Conservation (phyloP, 2,113 vertebrate species). For the Melanerpes formicivorus region DNA sequence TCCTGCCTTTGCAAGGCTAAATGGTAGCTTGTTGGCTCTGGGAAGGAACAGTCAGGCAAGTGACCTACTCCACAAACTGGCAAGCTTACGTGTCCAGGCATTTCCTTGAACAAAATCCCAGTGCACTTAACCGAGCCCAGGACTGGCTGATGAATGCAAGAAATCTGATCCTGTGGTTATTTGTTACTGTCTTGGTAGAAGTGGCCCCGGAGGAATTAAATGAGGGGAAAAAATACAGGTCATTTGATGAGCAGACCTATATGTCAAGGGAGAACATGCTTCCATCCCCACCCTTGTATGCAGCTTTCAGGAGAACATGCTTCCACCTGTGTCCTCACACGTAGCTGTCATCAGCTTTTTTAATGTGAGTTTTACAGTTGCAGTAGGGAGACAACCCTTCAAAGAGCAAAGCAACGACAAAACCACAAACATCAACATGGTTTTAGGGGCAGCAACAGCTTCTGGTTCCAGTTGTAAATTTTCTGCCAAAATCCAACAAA, state of each 20-base stretch:
- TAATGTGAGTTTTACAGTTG: neutral
- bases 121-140: neutral
- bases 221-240: neutral
- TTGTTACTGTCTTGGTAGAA: neutral
- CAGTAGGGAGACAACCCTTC: neutral
- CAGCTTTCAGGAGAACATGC: neutral
- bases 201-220: neutral
- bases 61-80: neutral
- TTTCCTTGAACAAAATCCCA: neutral
- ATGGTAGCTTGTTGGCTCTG: neutral
- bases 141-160: neutral
- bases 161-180: neutral
- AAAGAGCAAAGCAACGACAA: neutral
- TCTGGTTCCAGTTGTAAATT: neutral
- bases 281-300: neutral
- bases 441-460: neutral
- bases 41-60: neutral
- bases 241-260: neutral
- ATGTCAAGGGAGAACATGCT: accelerated
- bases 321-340: neutral
- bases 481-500: neutral
- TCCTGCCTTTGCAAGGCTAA: neutral
- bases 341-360: neutral
- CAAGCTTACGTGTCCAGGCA: neutral
- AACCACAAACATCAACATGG: neutral